Conservation (phyloP, 2,888 invertebrate species). For the Metellina segmentata region DNA sequence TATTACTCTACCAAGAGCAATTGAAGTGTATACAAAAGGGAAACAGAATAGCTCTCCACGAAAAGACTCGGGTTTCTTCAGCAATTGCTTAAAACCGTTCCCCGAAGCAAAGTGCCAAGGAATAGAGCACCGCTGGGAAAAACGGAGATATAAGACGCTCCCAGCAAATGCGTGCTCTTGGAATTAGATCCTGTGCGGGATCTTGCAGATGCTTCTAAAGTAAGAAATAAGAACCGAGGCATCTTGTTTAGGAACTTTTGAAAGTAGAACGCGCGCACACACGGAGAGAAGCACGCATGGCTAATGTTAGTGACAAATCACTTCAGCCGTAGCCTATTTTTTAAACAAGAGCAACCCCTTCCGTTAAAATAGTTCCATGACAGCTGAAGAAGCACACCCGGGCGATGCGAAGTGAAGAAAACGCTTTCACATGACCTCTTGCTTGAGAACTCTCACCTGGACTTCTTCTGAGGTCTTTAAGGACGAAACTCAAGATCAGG, state of each 20-base stretch:
- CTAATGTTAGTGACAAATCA: not conserved
- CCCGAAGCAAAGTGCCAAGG: not conserved
- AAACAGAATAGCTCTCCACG: not conserved
- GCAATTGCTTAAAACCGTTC: not conserved
- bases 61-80: not conserved
- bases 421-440: slow-evolving; percentile 28
- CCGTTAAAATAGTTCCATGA: not conserved
- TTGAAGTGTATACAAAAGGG: not conserved
- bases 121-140: not conserved
- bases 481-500: slow-evolving; percentile 22
- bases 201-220: not conserved
- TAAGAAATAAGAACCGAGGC: not conserved
- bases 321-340: not conserved
- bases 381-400: slow-evolving; percentile 16
- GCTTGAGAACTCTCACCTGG: slow-evolving; percentile 40
- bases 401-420: not conserved
- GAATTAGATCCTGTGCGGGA: not conserved
- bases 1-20: not conserved
- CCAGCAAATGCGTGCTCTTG: not conserved
- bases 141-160: not conserved
- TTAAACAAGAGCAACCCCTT: not conserved
- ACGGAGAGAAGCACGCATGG: not conserved
- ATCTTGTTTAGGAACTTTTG: not conserved
- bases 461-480: slow-evolving; percentile 26
- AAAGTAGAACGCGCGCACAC: not conserved